These are phyloP conservation scores for Hippocampus comes DNA, from an alignment of 2,113 vertebrate genomes.

Conservation along the genomic window DNA sequence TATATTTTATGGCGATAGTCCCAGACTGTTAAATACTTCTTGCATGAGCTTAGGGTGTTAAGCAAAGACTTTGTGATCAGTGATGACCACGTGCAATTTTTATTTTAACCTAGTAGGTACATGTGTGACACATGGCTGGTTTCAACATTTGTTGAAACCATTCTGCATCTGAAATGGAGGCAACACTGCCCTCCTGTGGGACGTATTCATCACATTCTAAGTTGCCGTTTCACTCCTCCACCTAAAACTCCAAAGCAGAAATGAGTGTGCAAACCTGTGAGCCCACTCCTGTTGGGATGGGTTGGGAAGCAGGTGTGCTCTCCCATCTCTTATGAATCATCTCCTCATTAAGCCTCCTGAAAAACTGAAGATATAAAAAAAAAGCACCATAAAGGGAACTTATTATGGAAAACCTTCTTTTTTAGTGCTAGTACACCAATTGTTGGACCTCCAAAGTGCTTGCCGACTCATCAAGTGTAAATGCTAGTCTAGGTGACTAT, in stretches of 20 bases:
- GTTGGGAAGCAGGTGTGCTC: constrained; percentile 78
- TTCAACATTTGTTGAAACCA: not conserved
- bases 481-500: not conserved
- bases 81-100: not conserved
- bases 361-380: constrained; percentile 76
- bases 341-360: constrained; percentile 88
- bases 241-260: no score
- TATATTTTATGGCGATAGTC: not conserved
- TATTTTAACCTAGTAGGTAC: not conserved
- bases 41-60: not conserved
- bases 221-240: not conserved
- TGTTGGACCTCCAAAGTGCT: not conserved
- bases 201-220: not conserved
- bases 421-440: not conserved
- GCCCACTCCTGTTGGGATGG: constrained; percentile 73
- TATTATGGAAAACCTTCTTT: not conserved
- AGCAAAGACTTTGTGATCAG: not conserved
- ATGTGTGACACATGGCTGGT: not conserved
- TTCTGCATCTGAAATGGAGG: not conserved
- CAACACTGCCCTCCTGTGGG: constrained; percentile 56
- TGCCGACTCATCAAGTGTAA: not conserved
- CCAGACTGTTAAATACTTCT: not conserved
- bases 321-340: constrained; percentile 93
- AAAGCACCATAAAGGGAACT: not conserved
- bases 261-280: constrained; percentile 70